A percentile compares a stretch with the other conserved stretches of the same genome.
phyloP scores from a whole-genome alignment of 2,797 vertebrate genomes.

The Pipistrellus kuhlii region DNA sequence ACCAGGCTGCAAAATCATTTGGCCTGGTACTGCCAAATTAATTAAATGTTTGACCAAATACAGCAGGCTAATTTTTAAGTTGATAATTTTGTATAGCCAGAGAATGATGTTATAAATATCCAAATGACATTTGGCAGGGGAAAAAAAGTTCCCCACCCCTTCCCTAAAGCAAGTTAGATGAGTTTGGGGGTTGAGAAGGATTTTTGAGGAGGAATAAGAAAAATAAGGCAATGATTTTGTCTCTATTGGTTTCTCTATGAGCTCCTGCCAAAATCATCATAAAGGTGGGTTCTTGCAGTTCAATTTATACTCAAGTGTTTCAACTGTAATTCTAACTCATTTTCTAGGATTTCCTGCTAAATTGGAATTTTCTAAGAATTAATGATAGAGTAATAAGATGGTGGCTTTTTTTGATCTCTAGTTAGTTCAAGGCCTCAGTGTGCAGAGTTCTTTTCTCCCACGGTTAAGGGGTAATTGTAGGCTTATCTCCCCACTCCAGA shows the following conservation, averaged over 20 bases:
- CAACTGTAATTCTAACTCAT: not conserved
- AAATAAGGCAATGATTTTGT: slow-evolving; percentile 25
- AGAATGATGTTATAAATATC: too few species aligned
- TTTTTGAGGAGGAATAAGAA: not conserved
- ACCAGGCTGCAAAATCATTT: too few species aligned
- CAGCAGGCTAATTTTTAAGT: too few species aligned
- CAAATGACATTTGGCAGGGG: too few species aligned
- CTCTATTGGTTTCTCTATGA: not conserved
- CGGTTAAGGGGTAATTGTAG: not conserved
- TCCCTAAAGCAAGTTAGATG: not conserved
- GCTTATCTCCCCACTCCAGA: slow-evolving; percentile 56
- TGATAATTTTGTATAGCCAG: too few species aligned
- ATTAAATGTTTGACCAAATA: too few species aligned
- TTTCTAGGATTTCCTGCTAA: slow-evolving; percentile 55
- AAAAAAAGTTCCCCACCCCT: too few species aligned
- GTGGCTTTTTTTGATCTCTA: not conserved
- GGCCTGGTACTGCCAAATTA: too few species aligned
- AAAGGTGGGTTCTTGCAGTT: not conserved
- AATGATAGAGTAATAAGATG: not conserved
- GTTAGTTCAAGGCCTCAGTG: not conserved
- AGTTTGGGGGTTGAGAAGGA: not conserved
- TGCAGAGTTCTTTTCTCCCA: not conserved
- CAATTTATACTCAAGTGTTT: not conserved
- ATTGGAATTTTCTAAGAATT: slow-evolving; percentile 55
- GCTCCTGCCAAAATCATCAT: not conserved